Conservation (phyloP, 2,113 vertebrate species). For the Panthera leo region DNA sequence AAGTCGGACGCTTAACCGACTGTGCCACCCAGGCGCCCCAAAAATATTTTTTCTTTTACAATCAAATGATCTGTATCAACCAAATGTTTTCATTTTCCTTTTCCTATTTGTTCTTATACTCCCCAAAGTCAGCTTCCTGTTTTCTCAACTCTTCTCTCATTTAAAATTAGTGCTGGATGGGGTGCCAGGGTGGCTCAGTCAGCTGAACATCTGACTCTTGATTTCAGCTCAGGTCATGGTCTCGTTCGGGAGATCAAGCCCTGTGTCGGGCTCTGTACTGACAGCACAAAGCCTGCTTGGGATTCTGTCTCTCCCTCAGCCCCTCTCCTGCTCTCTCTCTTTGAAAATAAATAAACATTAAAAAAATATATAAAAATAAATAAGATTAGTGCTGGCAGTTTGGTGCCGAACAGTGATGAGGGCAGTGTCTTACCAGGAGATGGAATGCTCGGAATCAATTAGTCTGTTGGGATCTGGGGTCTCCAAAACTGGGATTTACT, state of each 20-base stretch:
- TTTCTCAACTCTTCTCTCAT: conserved; percentile 11
- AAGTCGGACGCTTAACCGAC: no score
- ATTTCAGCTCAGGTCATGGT: no score
- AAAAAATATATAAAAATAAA: no score
- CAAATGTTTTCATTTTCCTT: conserved; percentile 2
- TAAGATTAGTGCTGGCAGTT: conserved; percentile 17
- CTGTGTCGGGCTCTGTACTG: no score
- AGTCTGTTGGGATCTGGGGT: neutral
- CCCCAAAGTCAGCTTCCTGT: conserved; percentile 4
- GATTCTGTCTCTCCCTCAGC: no score
- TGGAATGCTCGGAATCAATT: neutral
- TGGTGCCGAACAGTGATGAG: neutral
- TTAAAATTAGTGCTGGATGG: conserved; percentile 9
- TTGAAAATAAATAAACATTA: no score
- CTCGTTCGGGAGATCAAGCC: no score
- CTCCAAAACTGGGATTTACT: neutral
- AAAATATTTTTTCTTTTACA: neutral
- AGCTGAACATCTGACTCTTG: no score
- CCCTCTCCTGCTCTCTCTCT: no score
- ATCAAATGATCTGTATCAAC: neutral
- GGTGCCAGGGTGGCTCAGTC: no score
- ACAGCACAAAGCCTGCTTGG: no score
- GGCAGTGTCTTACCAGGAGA: neutral
- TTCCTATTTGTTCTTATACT: conserved; percentile 34
- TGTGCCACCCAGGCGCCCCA: neutral